Conservation (phyloP, 2,113 vertebrate species). For the Heloderma charlesbogerti region DNA sequence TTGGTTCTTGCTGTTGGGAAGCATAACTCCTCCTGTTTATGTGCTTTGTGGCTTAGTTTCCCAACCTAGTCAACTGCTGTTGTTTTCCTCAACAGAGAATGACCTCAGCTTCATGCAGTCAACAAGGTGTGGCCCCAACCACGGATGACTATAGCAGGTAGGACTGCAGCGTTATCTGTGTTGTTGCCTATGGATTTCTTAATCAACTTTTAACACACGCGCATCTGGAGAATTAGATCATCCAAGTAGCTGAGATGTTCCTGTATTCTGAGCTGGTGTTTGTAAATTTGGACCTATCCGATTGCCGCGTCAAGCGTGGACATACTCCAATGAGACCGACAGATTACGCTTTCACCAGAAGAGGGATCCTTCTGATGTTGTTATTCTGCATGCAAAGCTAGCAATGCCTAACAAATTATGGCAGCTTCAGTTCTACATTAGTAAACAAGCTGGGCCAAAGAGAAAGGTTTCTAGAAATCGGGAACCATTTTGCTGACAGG, state of each 20-base stretch:
- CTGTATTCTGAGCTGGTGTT: not conserved
- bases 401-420: slow-evolving; percentile 9
- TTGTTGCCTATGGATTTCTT: slow-evolving; percentile 5
- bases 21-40: not conserved
- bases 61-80: not conserved
- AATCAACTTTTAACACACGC: slow-evolving; percentile 33
- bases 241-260: not conserved
- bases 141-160: not conserved
- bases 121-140: not conserved
- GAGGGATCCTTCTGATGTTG: not conserved
- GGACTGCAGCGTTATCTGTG: not conserved
- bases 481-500: slow-evolving; percentile 3
- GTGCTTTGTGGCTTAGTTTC: not conserved
- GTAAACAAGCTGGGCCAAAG: slow-evolving; percentile 29
- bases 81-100: not conserved
- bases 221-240: slow-evolving; percentile 42
- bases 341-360: slow-evolving; percentile 29
- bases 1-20: not conserved
- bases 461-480: slow-evolving; percentile 20
- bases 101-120: not conserved
- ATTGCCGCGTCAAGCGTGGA: not conserved
- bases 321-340: not conserved
- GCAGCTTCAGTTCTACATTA: slow-evolving; percentile 47
- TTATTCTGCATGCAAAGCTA: slow-evolving; percentile 27
- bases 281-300: not conserved